These are phyloP conservation scores for Archivesica marissinica DNA, from an alignment of 1,140 invertebrate species.

Conservation along the genomic window DNA sequence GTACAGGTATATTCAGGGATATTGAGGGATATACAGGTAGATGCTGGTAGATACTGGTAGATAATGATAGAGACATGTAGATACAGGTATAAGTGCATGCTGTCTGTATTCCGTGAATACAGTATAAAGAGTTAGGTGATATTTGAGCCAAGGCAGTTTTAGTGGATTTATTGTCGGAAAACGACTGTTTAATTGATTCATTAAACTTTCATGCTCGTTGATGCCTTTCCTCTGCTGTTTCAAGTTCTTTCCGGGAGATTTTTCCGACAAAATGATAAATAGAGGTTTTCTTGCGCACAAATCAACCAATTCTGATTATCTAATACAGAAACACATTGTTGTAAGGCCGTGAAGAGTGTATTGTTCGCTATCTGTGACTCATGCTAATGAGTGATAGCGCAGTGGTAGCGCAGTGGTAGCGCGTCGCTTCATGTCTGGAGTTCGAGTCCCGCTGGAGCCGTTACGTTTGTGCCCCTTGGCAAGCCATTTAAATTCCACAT, in stretches of 20 bases:
- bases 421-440: too few relatives aligned
- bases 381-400: too few relatives aligned
- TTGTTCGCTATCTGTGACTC: background rate
- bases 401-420: too few relatives aligned
- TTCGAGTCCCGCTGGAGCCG: too few relatives aligned
- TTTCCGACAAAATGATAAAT: slow-evolving; percentile 52
- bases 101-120: background rate
- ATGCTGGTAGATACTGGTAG: too few relatives aligned
- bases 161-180: slow-evolving; percentile 51
- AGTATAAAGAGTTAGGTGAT: background rate
- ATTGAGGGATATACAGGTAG: too few relatives aligned
- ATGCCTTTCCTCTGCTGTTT: slow-evolving; percentile 61
- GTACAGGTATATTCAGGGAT: too few relatives aligned
- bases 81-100: background rate
- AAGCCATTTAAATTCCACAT: too few relatives aligned
- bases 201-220: slow-evolving; percentile 60
- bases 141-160: background rate
- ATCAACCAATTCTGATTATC: slow-evolving; percentile 60
- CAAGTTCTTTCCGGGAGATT: slow-evolving; percentile 53
- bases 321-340: slow-evolving; percentile 18
- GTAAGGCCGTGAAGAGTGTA: slow-evolving; percentile 13
- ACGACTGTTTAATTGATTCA: slow-evolving; percentile 63
- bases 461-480: too few relatives aligned
- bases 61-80: too few relatives aligned
- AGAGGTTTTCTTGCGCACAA: slow-evolving; percentile 32